A percentile compares a stretch with the other conserved stretches of the same genome.
phyloP scores from a whole-genome alignment of 1,140 invertebrate species.

The Cotesia vestalis region DNA sequence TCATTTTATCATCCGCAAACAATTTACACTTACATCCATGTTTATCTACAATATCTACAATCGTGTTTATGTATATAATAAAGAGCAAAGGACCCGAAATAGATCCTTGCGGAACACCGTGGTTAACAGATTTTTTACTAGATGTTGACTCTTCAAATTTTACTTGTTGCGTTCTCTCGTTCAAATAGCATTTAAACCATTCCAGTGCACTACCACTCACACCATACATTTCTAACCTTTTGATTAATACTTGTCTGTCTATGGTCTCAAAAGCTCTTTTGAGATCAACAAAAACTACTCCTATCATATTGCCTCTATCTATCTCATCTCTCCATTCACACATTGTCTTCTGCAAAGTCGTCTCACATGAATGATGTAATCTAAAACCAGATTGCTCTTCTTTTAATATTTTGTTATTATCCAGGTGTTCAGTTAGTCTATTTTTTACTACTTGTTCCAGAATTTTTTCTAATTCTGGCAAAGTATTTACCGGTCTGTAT shows the following conservation, averaged over 20 bases:
- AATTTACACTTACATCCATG: conserved; percentile 30
- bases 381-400: conserved; percentile 38
- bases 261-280: conserved; percentile 40
- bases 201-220: conserved; percentile 19
- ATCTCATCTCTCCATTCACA: conserved; percentile 19
- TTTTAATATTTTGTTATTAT: conserved; percentile 28
- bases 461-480: conserved; percentile 43
- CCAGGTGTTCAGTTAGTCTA: conserved; percentile 31
- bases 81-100: conserved; percentile 35
- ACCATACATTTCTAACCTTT: conserved; percentile 32
- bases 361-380: conserved; percentile 33
- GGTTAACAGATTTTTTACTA: background rate
- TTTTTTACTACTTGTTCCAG: conserved; percentile 41
- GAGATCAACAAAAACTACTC: conserved; percentile 34
- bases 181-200: conserved; percentile 35
- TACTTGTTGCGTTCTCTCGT: conserved; percentile 20
- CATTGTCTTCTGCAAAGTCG: conserved; percentile 17
- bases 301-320: conserved; percentile 13
- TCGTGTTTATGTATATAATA: conserved; percentile 35
- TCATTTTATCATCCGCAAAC: conserved; percentile 40
- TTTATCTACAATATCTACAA: background rate
- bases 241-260: conserved; percentile 27
- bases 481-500: conserved; percentile 41
- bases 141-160: too few species aligned
- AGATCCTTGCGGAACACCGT: conserved; percentile 37